Conservation (phyloP, 2,888 invertebrate species). For the Macropis europaea region DNA sequence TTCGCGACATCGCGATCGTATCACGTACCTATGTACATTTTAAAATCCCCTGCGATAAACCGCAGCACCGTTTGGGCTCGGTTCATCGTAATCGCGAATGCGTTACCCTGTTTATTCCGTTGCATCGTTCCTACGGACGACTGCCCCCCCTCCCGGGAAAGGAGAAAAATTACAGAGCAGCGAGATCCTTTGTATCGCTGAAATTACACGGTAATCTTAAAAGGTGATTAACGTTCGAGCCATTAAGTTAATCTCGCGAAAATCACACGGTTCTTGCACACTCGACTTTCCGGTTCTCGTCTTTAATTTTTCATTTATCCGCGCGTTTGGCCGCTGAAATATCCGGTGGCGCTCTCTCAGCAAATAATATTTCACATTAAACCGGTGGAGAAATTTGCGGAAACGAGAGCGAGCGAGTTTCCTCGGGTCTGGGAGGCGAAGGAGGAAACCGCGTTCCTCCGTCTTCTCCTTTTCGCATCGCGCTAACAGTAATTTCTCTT, state of each 20-base stretch:
- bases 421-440: background rate
- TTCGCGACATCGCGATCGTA: too few relatives aligned
- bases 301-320: background rate
- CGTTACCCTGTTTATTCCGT: background rate
- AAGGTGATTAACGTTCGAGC: conserved; percentile 5
- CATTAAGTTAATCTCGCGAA: conserved; percentile 4
- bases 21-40: too few relatives aligned
- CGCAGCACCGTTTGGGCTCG: background rate
- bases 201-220: conserved; percentile 3
- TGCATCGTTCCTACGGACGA: background rate
- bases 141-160: background rate
- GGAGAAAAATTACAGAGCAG: conserved; percentile 3
- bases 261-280: background rate
- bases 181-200: conserved; percentile 1
- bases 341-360: background rate
- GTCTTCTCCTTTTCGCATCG: background rate
- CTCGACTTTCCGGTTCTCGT: background rate
- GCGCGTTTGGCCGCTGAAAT: background rate
- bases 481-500: conserved; percentile 4
- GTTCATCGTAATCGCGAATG: background rate
- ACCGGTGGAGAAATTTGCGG: background rate
- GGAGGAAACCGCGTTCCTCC: background rate
- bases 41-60: too few relatives aligned
- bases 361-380: background rate
- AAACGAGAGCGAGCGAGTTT: background rate